These are phyloP conservation scores for Oryzias celebensis DNA, from an alignment of 2,113 vertebrate genomes.

Conservation along the genomic window DNA sequence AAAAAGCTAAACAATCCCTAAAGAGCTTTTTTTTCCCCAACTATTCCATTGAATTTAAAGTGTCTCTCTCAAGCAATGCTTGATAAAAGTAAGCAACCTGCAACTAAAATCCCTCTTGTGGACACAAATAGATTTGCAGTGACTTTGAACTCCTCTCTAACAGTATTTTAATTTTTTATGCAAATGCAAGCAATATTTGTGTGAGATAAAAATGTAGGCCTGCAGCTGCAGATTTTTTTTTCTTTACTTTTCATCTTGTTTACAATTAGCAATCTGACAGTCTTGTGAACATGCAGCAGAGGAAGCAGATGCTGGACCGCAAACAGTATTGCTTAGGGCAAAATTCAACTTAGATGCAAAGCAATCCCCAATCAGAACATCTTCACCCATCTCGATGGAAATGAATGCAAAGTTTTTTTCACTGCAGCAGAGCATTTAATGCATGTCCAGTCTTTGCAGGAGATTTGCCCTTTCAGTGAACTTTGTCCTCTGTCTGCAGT, in stretches of 20 bases:
- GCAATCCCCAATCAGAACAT: conserved; percentile 67
- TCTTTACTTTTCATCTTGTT: conserved; percentile 24
- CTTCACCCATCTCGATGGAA: conserved; percentile 68
- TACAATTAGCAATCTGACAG: conserved; percentile 33
- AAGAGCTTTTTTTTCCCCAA: not conserved
- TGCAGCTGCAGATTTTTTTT: not conserved
- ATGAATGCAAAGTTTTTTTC: conserved; percentile 67
- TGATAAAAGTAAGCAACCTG: conserved; percentile 4
- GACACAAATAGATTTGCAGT: conserved; percentile 52
- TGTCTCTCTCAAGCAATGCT: conserved; percentile 1
- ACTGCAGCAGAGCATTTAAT: conserved; percentile 30
- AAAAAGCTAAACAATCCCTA: conserved; percentile 8
- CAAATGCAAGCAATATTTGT: not conserved
- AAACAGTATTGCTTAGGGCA: conserved; percentile 42
- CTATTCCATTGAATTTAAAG: not conserved
- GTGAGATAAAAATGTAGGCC: too few relatives aligned
- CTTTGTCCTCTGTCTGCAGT: conserved; percentile 59
- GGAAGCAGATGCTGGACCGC: conserved; percentile 38
- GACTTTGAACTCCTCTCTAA: conserved; percentile 1
- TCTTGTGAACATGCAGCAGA: conserved; percentile 21
- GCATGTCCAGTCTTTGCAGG: conserved; percentile 40
- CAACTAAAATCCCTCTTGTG: conserved; percentile 70
- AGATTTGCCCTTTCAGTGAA: conserved; percentile 74
- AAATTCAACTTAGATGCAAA: conserved; percentile 69
- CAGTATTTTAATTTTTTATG: not conserved